A percentile compares a stretch with the other conserved stretches of the same genome.
phyloP scores from a whole-genome alignment of 2,797 vertebrate genomes.

The Alca torda region DNA sequence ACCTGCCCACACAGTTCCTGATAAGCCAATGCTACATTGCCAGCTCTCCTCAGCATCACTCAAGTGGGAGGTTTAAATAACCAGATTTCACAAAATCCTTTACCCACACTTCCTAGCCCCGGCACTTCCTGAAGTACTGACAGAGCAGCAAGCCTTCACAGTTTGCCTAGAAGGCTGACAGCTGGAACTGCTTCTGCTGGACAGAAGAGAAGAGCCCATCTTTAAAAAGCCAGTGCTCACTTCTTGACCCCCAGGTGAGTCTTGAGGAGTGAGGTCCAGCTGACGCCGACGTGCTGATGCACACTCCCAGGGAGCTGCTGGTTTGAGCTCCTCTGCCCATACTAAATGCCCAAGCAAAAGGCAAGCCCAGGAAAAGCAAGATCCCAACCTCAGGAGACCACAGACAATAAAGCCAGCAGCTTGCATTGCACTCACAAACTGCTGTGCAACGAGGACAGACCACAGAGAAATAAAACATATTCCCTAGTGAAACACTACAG shows the following conservation, averaged over 20 bases:
- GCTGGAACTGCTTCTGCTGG: background rate
- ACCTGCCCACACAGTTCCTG: slow-evolving; percentile 27
- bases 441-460: background rate
- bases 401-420: background rate
- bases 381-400: background rate
- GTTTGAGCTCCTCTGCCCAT: background rate
- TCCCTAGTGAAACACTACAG: background rate
- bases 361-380: background rate
- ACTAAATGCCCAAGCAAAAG: background rate
- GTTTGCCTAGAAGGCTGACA: background rate
- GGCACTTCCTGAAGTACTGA: background rate
- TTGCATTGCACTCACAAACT: background rate
- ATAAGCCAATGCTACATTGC: slow-evolving; percentile 26
- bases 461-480: background rate
- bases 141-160: background rate
- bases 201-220: background rate
- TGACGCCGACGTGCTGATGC: rapidly evolving
- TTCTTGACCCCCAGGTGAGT: background rate
- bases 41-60: slow-evolving; percentile 49
- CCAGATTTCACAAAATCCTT: slow-evolving; percentile 7
- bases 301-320: background rate
- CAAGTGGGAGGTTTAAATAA: slow-evolving; percentile 47
- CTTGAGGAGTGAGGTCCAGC: background rate
- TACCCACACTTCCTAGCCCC: background rate
- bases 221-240: background rate